phyloP scores from a whole-genome alignment of 37 sponge, comb jelly and placozoan species.

The Beroe forskalii region DNA sequence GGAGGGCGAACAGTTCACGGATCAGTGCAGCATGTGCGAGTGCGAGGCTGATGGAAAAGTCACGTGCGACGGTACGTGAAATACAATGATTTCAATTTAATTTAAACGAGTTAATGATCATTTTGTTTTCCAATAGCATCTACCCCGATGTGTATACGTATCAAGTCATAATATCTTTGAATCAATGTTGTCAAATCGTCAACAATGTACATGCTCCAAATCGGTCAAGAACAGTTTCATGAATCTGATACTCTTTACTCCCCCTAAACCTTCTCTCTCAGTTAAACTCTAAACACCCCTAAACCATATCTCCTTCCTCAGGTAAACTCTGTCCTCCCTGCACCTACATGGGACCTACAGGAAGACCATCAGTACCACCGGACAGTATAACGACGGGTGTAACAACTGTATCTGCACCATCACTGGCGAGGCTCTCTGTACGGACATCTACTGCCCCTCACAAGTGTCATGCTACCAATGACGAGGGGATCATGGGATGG shows the following conservation, averaged over 20 bases:
- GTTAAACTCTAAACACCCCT: no score
- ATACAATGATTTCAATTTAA: no score
- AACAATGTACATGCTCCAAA: no score
- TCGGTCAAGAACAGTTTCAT: no score
- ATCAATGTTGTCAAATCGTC: no score
- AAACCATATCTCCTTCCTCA: no score
- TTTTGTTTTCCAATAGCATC: no score
- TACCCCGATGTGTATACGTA: no score
- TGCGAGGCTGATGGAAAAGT: background rate
- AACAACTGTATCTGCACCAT: background rate
- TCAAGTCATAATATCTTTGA: no score
- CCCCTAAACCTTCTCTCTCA: no score
- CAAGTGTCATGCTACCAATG: background rate
- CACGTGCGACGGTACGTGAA: background rate
- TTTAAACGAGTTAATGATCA: no score
- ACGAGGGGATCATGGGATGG: conserved; percentile 7
- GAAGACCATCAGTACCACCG: background rate
- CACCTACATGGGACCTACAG: background rate
- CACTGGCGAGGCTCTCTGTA: background rate
- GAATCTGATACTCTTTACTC: no score
- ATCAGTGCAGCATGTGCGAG: background rate
- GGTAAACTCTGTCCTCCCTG: background rate
- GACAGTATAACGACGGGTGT: conserved; percentile 9
- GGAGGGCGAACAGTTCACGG: background rate
- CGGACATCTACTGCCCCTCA: conserved; percentile 1